These are phyloP conservation scores for Sesia bembeciformis DNA, from an alignment of 2,888 invertebrate genomes.

Conservation along the genomic window DNA sequence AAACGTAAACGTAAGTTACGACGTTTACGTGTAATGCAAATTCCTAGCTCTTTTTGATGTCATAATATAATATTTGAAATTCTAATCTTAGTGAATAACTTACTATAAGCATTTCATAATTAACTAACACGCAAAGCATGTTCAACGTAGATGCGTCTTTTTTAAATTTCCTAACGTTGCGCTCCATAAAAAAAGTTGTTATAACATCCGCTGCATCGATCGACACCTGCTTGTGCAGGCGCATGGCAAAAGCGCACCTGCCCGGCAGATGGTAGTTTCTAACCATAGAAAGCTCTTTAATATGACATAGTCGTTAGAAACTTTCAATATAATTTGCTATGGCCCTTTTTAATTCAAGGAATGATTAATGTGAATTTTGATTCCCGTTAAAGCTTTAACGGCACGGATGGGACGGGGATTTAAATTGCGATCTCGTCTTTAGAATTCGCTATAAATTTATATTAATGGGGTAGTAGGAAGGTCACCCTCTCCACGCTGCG, in stretches of 20 bases:
- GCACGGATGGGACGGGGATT: too few relatives aligned
- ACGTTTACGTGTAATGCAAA: neutral
- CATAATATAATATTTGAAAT: too few relatives aligned
- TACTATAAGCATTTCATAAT: too few relatives aligned
- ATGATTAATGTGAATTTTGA: too few relatives aligned
- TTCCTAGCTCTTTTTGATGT: neutral
- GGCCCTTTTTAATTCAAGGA: too few relatives aligned
- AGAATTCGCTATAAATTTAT: neutral
- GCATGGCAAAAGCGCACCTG: constrained; percentile 34
- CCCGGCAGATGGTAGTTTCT: constrained; percentile 41
- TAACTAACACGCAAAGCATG: too few relatives aligned
- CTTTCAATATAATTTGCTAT: too few relatives aligned
- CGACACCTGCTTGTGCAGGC: constrained; percentile 20
- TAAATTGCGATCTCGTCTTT: too few relatives aligned
- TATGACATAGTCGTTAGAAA: neutral
- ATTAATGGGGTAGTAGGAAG: constrained; percentile 13
- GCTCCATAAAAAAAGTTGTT: neutral
- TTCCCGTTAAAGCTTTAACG: too few relatives aligned
- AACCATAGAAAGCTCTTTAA: neutral
- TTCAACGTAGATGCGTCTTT: too few relatives aligned
- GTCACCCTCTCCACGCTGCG: constrained; percentile 18
- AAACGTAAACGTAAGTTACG: neutral
- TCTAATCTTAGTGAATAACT: too few relatives aligned
- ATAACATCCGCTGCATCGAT: neutral
- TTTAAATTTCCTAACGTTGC: neutral